phyloP scores from a whole-genome alignment of 1,140 invertebrate genomes.

The Archivesica marissinica region DNA sequence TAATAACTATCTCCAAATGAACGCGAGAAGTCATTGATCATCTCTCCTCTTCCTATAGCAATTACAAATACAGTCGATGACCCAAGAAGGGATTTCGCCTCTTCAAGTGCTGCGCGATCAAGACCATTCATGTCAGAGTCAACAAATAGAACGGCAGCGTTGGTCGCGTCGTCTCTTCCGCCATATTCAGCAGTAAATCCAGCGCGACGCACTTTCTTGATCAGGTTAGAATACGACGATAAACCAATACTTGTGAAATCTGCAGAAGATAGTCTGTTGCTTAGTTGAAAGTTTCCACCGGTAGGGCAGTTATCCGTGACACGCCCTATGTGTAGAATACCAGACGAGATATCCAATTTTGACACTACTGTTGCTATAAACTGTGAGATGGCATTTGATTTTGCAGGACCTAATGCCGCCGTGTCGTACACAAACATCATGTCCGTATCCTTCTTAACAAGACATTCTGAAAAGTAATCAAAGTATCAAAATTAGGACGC shows the following conservation, averaged over 20 bases:
- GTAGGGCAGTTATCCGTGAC: conserved; percentile 68
- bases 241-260: conserved; percentile 38
- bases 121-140: conserved; percentile 38
- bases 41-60: conserved; percentile 27
- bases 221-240: conserved; percentile 53
- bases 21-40: neutral
- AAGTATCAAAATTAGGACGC: neutral
- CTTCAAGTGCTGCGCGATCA: conserved; percentile 2
- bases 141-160: conserved; percentile 62
- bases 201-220: conserved; percentile 53
- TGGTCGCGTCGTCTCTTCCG: conserved; percentile 50
- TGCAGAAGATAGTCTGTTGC: conserved; percentile 46
- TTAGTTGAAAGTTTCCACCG: conserved; percentile 67
- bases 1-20: conserved; percentile 10
- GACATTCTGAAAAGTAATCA: conserved; percentile 64
- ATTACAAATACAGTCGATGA: conserved; percentile 34
- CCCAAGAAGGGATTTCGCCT: conserved; percentile 4
- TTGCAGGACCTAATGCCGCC: conserved; percentile 47
- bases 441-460: conserved; percentile 61
- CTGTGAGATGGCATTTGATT: conserved; percentile 59
- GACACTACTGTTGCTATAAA: conserved; percentile 69
- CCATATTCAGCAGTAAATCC: conserved; percentile 60
- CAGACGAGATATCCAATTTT: conserved; percentile 64
- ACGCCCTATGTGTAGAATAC: conserved; percentile 66
- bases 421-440: conserved; percentile 75